Evolutionary conservation across 2,797 vertebrate genomes (phyloP).

Genomic region (Heterohyrax brucei): DNA sequence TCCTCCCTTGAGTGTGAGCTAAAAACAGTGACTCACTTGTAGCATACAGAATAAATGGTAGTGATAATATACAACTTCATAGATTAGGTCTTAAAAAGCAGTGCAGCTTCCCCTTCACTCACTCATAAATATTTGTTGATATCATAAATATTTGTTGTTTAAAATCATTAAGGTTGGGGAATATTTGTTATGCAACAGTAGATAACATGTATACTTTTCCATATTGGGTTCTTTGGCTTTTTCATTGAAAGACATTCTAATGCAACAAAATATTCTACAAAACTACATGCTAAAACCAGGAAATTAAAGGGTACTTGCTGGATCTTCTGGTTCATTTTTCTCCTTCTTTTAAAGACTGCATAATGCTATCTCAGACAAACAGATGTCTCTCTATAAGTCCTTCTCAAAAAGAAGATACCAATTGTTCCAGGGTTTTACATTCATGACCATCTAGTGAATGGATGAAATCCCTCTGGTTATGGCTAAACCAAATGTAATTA

Average conservation of each 20-base stretch:
- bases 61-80: neutral
- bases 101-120: neutral
- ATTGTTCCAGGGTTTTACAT: conserved; percentile 62
- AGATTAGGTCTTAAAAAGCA: neutral
- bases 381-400: conserved; percentile 41
- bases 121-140: neutral
- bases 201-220: conserved; percentile 24
- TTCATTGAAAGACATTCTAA: conserved; percentile 23
- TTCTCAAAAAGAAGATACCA: conserved; percentile 61
- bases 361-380: conserved; percentile 65
- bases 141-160: neutral
- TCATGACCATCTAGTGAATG: conserved; percentile 70
- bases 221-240: conserved; percentile 56
- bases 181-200: conserved; percentile 15
- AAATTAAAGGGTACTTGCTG: neutral
- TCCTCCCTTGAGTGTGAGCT: neutral
- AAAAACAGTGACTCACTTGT: conserved; percentile 23
- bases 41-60: neutral
- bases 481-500: conserved; percentile 69
- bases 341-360: conserved; percentile 18
- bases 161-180: neutral
- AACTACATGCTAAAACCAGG: neutral
- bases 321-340: conserved; percentile 39
- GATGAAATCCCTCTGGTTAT: conserved; percentile 66
- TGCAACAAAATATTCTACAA: conserved; percentile 49